Percentiles rank a stretch among this genome's conserved stretches.
phyloP scores from a whole-genome alignment of 2,888 invertebrate genomes.

The Ichneumoninae sp. region DNA sequence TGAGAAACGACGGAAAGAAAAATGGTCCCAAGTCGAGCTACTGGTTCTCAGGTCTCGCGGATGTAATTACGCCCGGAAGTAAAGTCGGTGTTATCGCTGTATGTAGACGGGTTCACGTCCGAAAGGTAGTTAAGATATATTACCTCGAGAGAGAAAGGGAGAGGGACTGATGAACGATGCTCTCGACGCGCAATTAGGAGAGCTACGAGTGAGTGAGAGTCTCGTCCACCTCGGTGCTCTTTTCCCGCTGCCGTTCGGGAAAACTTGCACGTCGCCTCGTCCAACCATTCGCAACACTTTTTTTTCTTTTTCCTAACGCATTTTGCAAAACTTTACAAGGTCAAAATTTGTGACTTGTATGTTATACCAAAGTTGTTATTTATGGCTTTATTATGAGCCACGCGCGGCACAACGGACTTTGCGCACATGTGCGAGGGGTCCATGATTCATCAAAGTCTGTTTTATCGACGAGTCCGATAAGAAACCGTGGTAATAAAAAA shows the following conservation, averaged over 20 bases:
- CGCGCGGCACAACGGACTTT: background rate
- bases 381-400: background rate
- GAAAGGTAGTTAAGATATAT: conserved; percentile 5
- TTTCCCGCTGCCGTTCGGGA: background rate
- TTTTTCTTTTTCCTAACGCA: background rate
- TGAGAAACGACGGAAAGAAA: conserved; percentile 23
- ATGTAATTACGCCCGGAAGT: conserved; percentile 48
- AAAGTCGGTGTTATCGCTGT: conserved; percentile 8
- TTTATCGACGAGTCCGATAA: conserved; percentile 26
- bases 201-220: conserved; percentile 6
- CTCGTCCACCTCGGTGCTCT: background rate
- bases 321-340: background rate
- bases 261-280: background rate
- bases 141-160: background rate
- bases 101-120: conserved; percentile 11
- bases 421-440: background rate
- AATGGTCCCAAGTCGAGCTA: conserved; percentile 18
- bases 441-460: conserved; percentile 14
- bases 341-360: background rate
- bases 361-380: background rate
- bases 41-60: conserved; percentile 12
- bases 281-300: conserved; percentile 9
- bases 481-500: background rate
- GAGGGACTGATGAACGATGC: conserved; percentile 44
- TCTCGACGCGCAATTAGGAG: conserved; percentile 39